These are phyloP conservation scores for Leptodactylus fallax DNA, from an alignment of 2,797 vertebrate species.

Conservation along the genomic window DNA sequence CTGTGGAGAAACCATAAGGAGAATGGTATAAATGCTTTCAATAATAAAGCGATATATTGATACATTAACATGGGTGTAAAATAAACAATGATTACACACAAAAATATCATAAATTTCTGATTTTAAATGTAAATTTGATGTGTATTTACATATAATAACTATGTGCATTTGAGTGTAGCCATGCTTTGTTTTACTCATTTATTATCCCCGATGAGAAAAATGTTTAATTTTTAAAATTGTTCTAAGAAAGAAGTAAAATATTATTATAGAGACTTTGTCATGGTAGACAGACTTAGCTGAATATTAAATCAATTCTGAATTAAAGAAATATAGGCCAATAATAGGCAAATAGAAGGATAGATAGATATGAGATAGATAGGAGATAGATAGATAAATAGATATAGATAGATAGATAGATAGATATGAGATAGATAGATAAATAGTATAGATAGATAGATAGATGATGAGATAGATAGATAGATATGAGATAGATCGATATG, in stretches of 20 bases:
- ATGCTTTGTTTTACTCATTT: background rate
- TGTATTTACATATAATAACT: background rate
- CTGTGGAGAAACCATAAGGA: conserved; percentile 50
- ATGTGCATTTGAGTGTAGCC: background rate
- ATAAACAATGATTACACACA: conserved; percentile 42
- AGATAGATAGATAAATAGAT: background rate
- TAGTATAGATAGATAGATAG: no score
- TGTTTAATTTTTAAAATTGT: background rate
- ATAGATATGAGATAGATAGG: background rate
- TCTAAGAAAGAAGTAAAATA: background rate
- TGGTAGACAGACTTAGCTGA: background rate
- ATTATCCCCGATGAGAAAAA: background rate
- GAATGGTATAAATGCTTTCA: conserved; percentile 52
- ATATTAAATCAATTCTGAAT: background rate
- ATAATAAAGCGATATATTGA: conserved; percentile 57
- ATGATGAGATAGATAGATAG: no score
- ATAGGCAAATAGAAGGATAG: background rate
- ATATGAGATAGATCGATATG: background rate
- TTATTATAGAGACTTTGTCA: background rate
- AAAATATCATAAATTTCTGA: conserved; percentile 6
- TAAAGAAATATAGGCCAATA: background rate
- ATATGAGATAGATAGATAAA: background rate
- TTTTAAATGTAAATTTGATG: background rate
- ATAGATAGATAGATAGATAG: no score
- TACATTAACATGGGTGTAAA: conserved; percentile 44